Base-by-base conservation (phyloP, 2,888 invertebrate species). In the Saturnia japonica region DNA sequence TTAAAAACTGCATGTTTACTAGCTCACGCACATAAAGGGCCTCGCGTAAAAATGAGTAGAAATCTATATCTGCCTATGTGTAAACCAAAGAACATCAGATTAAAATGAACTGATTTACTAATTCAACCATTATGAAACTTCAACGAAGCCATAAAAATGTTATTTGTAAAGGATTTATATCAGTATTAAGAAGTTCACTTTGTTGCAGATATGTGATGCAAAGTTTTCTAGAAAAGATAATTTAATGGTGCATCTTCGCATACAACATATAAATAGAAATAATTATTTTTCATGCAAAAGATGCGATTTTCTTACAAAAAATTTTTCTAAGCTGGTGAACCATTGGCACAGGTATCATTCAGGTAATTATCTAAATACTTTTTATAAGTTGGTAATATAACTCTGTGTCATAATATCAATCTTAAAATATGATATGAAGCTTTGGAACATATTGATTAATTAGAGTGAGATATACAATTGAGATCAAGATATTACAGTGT, bases 171-270 rank as follows among this genome's bases (percentile, higher is more conserved):
- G 14, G 1, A 51, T 51, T 51, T 51, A 6, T 51, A 6, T 6
- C 14, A 6, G 11, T 51, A 51, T 1, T 43, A 25, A 43, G 1
- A 34, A 6, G 47, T 28, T 34, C n/a, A 62, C 64, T 62, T 67
- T 73, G 74, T 88, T 87, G 70, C 84, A 96, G 96, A 95, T 96
- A 51, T 96, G 96, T 80, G 85, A 93, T 68, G 94, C 95, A 80
- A 87, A 85, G 73, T 96, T 96, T 80, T 95, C 96, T 34, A 95
- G 97, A 73, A 96, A 96, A 85, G 97, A 97, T 82, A 97, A 97
- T 85, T 88, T 97, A 75, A 95, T 96, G 71, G 96, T 96, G 73
- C 97, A 97, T 88, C 91, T 97, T 68, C 93, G 96, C 70, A 94
- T 94, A n/a, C 96, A 96, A 76, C 86, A 91, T 74, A 85, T 91